These are phyloP conservation scores for Agrotis segetum DNA, from an alignment of 2,888 invertebrate species.

Conservation along the genomic window DNA sequence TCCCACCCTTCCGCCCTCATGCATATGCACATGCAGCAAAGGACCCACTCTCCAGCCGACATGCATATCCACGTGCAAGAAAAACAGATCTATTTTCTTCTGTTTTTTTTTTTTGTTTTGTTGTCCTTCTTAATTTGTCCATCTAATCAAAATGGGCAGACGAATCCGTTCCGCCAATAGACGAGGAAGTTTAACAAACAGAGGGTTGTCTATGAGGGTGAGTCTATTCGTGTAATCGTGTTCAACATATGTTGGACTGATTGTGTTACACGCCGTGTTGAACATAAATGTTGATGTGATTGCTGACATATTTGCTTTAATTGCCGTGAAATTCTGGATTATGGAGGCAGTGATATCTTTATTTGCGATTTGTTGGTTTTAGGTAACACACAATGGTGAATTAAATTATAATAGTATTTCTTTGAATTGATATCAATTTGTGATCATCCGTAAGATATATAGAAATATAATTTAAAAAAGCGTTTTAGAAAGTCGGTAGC, in stretches of 20 bases:
- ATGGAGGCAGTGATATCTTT: constrained; percentile 11
- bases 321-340: constrained; percentile 33
- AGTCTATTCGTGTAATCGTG: constrained; percentile 56
- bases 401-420: too few relatives aligned
- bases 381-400: too few relatives aligned
- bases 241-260: constrained; percentile 66
- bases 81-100: too few relatives aligned
- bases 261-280: constrained; percentile 60
- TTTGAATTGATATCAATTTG: neutral
- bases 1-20: too few relatives aligned
- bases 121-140: constrained; percentile 3
- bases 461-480: neutral
- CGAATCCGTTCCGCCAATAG: constrained; percentile 51
- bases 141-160: constrained; percentile 1
- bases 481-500: too few relatives aligned
- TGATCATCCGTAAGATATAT: neutral
- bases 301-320: constrained; percentile 41
- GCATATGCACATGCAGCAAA: too few relatives aligned
- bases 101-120: neutral
- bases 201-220: constrained; percentile 66
- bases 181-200: constrained; percentile 53
- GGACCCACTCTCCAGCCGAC: too few relatives aligned
- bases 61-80: too few relatives aligned
- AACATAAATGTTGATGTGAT: constrained; percentile 50
- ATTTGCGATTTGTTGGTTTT: neutral